Evolutionary conservation across 2,797 vertebrate species (phyloP), one percentile per base, ranked within the genome.

Genomic region (Cichlasoma orientale): DNA sequence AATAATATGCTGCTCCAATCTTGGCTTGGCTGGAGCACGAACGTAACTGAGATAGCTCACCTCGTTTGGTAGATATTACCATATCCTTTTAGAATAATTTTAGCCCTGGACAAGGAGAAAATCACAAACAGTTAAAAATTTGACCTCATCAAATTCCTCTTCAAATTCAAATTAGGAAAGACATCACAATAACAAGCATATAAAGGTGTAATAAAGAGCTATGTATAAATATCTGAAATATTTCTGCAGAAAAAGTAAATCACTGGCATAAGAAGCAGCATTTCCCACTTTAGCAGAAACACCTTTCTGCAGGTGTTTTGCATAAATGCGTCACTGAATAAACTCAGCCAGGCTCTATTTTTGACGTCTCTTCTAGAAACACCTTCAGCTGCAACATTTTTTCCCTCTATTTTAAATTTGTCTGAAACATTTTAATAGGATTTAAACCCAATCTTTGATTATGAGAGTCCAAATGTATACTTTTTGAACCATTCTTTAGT

Each of bases 71-170:
- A 97, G 75, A 50, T 78, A 18, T 89, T 75, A 5, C 36, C 69
- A 44, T 94, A 97, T 18, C 82, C 92, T 77, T 93, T 92, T 79
- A 97, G 88, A 82, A 95, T 83, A 12, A 71, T 66, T 77, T 90
- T 84, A 56, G 94, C 95, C 77, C 96, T 97, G 74, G 58, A 90
- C 85, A 25, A 84, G 18, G 66, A 50, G 12, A 56, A 71, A 5
- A 57, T 29, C 25, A 50, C 25, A 50, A 44, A 4, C 18, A 36
- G 19, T 72, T 25, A n/a, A 33, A 0, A 47, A 12, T 56, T 31
- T 12, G 4, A 13, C 12, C 29, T 10, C 18, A 36, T 5, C 6
- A 53, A n/a, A 61, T 25, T 2, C 9, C 27, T 27, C 27, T 38
- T 6, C 50, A 21, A 68, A 61, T 19, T 82, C 23, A 3, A 38